Evolutionary conservation across 2,888 invertebrate genomes (phyloP), one percentile per base, ranked within the genome.

Genomic region (Pheosia gnoma): DNA sequence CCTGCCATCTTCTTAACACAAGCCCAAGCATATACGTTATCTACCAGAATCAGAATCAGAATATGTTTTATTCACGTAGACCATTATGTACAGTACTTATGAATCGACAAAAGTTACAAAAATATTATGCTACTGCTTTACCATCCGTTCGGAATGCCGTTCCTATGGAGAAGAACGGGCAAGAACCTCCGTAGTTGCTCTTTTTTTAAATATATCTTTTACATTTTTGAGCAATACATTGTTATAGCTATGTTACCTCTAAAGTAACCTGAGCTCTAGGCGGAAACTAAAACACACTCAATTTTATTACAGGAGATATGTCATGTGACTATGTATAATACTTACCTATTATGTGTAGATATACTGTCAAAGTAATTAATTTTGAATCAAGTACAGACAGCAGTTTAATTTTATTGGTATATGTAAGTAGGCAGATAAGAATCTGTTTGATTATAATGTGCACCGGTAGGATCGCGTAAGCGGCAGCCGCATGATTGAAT

Each of bases 401-500:
- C 36, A 5, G 36, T 37, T 37, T 0, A 37, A 36, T 37, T 53
- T 53, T 37, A 25, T 53, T 53, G 10, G 37, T 53, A 53, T 36
- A 43, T 41, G 45, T 45, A 37, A 37, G 52, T 36, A 37, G 37
- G 4, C n/a, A 53, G 66, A 69, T 63, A 61, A 67, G 66, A 63
- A 68, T 66, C 63, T 68, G 43, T 43, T 39, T 66, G 60, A 71
- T 68, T 68, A 65, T 68, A 65, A 71, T 69, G 62, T 65, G 57
- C 62, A 60, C 64, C 59, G 58, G 62, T 65, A 59, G 57, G 49
- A 10, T 9, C 10, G 49, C 47, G 68, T 51, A 60, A 64, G 49
- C 36, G 54, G 49, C 11, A 6, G 59, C 11, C 6, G 58, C 67
- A 63, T 65, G 60, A 64, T 60, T 63, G 39, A 64, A 66, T 59